Evolutionary conservation across 37 sponge, comb jelly and placozoan genomes (phyloP), one percentile per base, ranked within the genome.

Genomic region (Petrosia ficiformis): DNA sequence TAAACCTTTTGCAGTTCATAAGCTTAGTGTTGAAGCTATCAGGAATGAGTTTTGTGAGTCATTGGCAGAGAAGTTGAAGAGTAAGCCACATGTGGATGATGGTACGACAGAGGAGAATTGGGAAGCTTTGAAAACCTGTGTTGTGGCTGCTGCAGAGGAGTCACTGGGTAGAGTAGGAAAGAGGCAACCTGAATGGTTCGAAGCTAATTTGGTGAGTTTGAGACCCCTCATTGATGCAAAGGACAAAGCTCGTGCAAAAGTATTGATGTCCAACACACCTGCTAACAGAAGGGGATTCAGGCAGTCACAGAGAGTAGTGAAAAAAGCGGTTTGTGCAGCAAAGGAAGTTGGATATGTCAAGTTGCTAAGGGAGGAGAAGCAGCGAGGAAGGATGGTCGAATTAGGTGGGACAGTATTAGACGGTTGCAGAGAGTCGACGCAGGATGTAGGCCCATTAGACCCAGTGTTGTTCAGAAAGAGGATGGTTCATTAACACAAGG

Each of bases 101-200:
- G 39, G 57, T 19, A 14, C 72, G 44, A 25, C 26, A 25, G 77
- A 76, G 42, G 22, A 64, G 42, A 76, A 65, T 14, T 78, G 71
- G 57, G 4, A 58, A 11, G 22, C 22, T 1, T 3, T 81, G 43
- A 63, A 59, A 32, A 26, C 33, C 4, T 57, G 74, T 5, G 36
- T 81, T 0, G 56, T 73, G 22, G 26, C 10, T 42, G 56, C 74
- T 26, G 82, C 83, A 24, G 83, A 74, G 57, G 39, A 31, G 19
- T 33, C 33, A 14, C 32, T 80, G 11, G 72, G 81, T n/a, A 28
- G 70, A 21, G 67, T 19, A 40, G 59, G 42, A 39, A 52, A 63
- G 74, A 76, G 70, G 28, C 78, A 84, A 37, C 78, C 85, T 4
- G 78, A 84, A 26, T 82, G 83, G 83, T 82, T 82, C n/a, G 2